phyloP scores from a whole-genome alignment of 2,888 invertebrate species.

The Oligia strigilis region DNA sequence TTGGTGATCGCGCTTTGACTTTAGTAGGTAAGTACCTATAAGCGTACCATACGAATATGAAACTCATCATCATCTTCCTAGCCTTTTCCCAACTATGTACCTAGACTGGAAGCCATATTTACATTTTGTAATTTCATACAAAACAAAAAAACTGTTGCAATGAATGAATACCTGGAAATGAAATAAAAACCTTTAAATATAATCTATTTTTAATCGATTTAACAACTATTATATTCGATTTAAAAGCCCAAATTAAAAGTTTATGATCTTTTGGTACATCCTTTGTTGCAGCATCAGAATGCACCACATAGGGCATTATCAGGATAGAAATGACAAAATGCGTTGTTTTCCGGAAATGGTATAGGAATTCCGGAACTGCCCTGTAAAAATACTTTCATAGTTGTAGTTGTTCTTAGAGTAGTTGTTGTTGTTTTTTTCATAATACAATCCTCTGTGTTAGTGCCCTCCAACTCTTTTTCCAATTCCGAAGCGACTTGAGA shows the following conservation, averaged over 20 bases:
- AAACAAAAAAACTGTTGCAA: not conserved
- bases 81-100: too few relatives aligned
- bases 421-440: not conserved
- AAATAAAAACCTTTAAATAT: not conserved
- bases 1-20: too few relatives aligned
- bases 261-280: not conserved
- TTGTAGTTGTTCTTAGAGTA: conserved; percentile 19
- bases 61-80: too few relatives aligned
- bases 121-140: not conserved
- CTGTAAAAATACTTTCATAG: conserved; percentile 72
- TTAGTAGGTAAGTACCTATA: too few relatives aligned
- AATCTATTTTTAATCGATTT: conserved; percentile 16
- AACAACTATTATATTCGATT: not conserved
- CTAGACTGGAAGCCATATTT: too few relatives aligned
- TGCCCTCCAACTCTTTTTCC: conserved; percentile 62
- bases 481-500: conserved; percentile 69
- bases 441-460: not conserved
- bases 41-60: too few relatives aligned
- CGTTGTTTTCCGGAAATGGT: conserved; percentile 79
- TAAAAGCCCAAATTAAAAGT: not conserved
- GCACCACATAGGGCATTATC: conserved; percentile 75
- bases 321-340: conserved; percentile 78
- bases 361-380: conserved; percentile 74
- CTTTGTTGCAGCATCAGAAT: conserved; percentile 13
- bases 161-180: not conserved